Conservation (phyloP, 2,797 vertebrate genomes). For the Gymnoscopelus microlampas region DNA sequence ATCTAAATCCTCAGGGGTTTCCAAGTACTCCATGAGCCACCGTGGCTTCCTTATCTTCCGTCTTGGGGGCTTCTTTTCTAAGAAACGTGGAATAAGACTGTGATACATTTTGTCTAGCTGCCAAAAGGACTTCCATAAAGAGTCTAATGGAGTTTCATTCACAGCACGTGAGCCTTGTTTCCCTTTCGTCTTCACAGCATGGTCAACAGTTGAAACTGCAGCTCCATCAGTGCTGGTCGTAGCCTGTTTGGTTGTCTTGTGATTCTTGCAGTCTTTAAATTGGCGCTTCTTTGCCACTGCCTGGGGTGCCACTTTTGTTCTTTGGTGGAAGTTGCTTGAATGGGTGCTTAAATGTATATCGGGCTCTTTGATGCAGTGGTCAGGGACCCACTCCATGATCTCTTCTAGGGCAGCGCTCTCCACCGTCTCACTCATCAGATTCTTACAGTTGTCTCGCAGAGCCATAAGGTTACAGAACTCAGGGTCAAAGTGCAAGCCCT, state of each 20-base stretch:
- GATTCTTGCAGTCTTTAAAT: slow-evolving; percentile 37
- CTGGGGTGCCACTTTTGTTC: slow-evolving; percentile 19
- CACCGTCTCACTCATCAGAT: slow-evolving; percentile 89
- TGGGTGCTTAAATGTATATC: slow-evolving; percentile 38
- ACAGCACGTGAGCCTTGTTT: slow-evolving; percentile 48
- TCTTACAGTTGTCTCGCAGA: slow-evolving; percentile 93
- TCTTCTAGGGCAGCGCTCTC: slow-evolving; percentile 80
- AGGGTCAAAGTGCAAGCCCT: slow-evolving; percentile 94
- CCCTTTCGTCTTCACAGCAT: slow-evolving; percentile 65
- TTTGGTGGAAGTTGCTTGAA: slow-evolving; percentile 33
- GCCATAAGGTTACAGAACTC: slow-evolving; percentile 98
- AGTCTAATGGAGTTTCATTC: slow-evolving; percentile 56
- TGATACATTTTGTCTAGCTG: slow-evolving; percentile 70
- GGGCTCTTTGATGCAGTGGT: slow-evolving; percentile 73
- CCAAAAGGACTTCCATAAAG: slow-evolving; percentile 81
- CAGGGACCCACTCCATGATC: slow-evolving; percentile 83
- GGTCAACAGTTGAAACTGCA: slow-evolving; percentile 28
- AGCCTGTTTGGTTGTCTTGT: slow-evolving; percentile 45
- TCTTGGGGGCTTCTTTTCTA: slow-evolving; percentile 77
- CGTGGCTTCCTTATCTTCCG: slow-evolving; percentile 78
- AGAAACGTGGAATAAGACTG: slow-evolving; percentile 53
- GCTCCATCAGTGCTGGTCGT: slow-evolving; percentile 36
- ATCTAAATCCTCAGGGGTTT: too few species aligned
- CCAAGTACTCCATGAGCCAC: slow-evolving; percentile 80
- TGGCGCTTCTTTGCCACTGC: slow-evolving; percentile 44